A percentile compares a stretch with the other conserved stretches of the same genome.
These are phyloP conservation scores for Sorex araneus DNA, from an alignment of 2,113 vertebrate genomes.

Conservation along the genomic window DNA sequence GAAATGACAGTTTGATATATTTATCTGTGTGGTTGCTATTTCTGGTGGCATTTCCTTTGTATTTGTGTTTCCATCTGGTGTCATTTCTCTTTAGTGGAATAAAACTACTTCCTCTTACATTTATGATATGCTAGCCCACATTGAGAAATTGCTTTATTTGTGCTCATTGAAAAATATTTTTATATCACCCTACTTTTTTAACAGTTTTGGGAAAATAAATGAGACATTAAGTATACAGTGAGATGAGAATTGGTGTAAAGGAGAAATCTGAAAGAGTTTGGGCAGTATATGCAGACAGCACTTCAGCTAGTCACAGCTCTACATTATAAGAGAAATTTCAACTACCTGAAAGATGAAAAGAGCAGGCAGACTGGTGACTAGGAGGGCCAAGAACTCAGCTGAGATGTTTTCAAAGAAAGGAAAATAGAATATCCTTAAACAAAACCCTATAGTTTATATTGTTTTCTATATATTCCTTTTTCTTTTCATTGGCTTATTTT, in stretches of 20 bases:
- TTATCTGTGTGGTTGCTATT: background rate
- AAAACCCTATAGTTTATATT: background rate
- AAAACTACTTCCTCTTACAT: background rate
- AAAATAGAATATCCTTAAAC: background rate
- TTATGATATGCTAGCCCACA: background rate
- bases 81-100: background rate
- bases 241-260: background rate
- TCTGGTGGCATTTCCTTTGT: slow-evolving; percentile 22
- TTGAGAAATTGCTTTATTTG: background rate
- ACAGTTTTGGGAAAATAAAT: background rate
- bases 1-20: background rate
- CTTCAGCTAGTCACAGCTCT: background rate
- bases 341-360: background rate
- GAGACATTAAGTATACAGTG: background rate
- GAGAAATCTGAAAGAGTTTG: background rate
- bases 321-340: background rate
- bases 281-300: background rate
- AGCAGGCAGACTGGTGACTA: background rate
- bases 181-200: slow-evolving; percentile 1
- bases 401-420: background rate
- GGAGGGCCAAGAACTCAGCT: background rate
- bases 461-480: background rate
- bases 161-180: slow-evolving; percentile 40
- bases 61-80: slow-evolving; percentile 49
- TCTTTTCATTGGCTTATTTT: background rate